A percentile compares a stretch with the other conserved stretches of the same genome.
Evolutionary conservation across 92 coral and sea anemone genomes (phyloP).

Genomic region (Phenganax stokvisi): DNA sequence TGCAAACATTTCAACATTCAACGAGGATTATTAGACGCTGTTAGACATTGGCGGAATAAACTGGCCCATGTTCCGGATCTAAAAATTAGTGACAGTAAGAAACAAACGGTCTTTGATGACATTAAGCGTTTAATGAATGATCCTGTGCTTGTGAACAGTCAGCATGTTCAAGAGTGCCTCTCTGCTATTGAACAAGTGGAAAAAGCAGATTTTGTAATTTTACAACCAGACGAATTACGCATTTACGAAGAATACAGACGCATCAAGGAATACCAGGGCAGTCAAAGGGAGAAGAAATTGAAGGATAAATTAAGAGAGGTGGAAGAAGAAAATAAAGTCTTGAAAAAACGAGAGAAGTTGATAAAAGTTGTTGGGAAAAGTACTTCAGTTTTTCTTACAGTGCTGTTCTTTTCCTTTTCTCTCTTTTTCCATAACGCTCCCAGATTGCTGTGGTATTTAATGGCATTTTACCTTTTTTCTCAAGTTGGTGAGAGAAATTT

Average conservation of each 20-base stretch:
- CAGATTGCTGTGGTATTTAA: not conserved
- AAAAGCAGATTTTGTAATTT: not conserved
- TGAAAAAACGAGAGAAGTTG: not conserved
- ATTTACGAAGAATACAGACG: not conserved
- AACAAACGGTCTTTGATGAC: slow-evolving; percentile 42
- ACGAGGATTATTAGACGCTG: slow-evolving; percentile 23
- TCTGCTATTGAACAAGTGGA: not conserved
- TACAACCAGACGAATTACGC: not conserved
- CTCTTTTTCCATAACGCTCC: not conserved
- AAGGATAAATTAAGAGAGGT: not conserved
- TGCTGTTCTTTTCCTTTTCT: not conserved
- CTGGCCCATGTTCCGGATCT: slow-evolving; percentile 72
- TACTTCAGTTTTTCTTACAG: not conserved
- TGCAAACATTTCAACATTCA: slow-evolving; percentile 48
- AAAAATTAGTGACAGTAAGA: slow-evolving; percentile 44
- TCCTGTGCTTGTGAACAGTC: slow-evolving; percentile 36
- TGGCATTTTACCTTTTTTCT: not conserved
- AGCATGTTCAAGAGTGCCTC: slow-evolving; percentile 2
- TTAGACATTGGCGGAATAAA: slow-evolving; percentile 54
- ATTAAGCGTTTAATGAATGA: slow-evolving; percentile 53
- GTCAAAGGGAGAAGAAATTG: not conserved
- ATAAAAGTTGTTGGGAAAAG: not conserved
- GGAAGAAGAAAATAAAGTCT: not conserved
- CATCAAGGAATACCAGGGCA: not conserved
- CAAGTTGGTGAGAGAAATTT: slow-evolving; percentile 11